Base-by-base conservation (phyloP, 1,140 invertebrate species). In the Asbolus verrucosus region DNA sequence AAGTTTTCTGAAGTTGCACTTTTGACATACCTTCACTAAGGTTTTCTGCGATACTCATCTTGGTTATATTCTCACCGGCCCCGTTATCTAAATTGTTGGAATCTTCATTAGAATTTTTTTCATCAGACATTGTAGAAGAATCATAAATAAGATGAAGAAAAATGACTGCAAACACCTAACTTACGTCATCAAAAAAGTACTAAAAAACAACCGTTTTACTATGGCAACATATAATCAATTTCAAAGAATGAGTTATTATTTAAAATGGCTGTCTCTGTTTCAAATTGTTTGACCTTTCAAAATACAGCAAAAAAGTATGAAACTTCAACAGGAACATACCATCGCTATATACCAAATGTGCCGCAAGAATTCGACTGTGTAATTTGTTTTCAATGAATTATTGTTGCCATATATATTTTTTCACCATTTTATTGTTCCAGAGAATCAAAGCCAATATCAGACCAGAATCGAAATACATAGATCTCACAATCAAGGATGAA, bases 331-430 rank as follows among this genome's bases (percentile, higher is more conserved):
- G 65, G 69, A 43, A 71, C 46, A 36, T 73, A 71, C 50, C 78
- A 77, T 54, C 24, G 61, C 27, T 72, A 71, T 68, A 70, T 78
- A 5, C 75, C 78, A 8, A 60, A 38, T 30, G 50, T 72, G 18
- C 69, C 76, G 0, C 73, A 76, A 67, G 50, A 76, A 31, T 79
- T 72, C 61, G 73, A 77, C 71, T 75, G 73, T 36, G 76, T 78
- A 73, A 76, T 73, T 76, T 11, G n/a, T 63, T n/a, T n/a, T n/a
- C n/a, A n/a, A n/a, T n/a, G n/a, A 2, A 19, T 14, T 8, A 9
- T 63, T 36, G 36, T 38, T 14, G 8, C 15, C 2, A 46, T 3
- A n/a, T 1, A 14, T 59, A 59, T n/a, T 59, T 0, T 6, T 19
- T 6, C 11, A 68, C 31, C 8, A 62, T 41, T 33, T 11, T 63